These are phyloP conservation scores for Tricholaema leucomelas DNA, from an alignment of 2,113 vertebrate species.

Conservation along the genomic window DNA sequence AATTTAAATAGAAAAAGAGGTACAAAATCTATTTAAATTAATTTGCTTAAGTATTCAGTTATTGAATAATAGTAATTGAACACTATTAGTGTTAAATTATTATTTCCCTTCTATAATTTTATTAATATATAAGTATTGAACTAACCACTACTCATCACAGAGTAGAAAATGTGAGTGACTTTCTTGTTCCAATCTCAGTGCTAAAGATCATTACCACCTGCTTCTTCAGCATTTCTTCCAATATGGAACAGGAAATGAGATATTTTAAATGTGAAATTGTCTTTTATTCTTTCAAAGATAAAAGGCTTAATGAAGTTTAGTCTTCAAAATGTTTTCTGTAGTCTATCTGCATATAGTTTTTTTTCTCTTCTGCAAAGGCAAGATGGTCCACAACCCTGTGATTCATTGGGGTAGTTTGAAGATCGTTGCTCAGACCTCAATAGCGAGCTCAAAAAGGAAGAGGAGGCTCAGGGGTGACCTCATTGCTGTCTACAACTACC, in stretches of 20 bases:
- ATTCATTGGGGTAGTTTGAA: background rate
- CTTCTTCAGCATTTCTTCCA: background rate
- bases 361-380: background rate
- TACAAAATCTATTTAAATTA: background rate
- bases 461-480: no score
- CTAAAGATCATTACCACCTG: background rate
- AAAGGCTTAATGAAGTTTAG: background rate
- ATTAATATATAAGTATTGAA: background rate
- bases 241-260: background rate
- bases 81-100: background rate
- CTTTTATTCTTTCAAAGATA: background rate
- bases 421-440: background rate
- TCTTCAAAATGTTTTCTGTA: background rate
- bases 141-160: background rate
- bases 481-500: no score
- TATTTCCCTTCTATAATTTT: background rate
- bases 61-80: background rate
- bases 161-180: background rate
- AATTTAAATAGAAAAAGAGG: background rate
- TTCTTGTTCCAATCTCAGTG: background rate
- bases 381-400: background rate
- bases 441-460: background rate
- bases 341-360: background rate
- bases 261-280: background rate
- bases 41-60: background rate